These are phyloP conservation scores for Trachelipus rathkii DNA, from an alignment of 1,140 invertebrate genomes.

Conservation along the genomic window DNA sequence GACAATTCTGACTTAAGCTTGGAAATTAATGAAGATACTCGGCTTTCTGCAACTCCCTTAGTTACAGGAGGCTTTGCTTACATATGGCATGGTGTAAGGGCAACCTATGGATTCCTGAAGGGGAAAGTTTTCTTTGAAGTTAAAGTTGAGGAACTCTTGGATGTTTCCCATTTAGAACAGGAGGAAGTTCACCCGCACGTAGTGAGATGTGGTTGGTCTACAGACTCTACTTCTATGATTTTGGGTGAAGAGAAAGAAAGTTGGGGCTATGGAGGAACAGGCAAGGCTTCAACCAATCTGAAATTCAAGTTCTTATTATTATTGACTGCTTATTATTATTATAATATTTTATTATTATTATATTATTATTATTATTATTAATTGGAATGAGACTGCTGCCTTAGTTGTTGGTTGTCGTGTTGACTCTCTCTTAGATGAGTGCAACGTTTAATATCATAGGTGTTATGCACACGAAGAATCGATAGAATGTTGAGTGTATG, in stretches of 20 bases:
- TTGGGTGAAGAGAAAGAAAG: conserved; percentile 76
- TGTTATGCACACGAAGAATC: no score
- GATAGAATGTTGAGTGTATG: no score
- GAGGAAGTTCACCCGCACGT: conserved; percentile 64
- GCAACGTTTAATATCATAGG: no score
- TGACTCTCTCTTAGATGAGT: no score
- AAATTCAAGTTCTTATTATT: conserved; percentile 46
- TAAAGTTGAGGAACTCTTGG: conserved; percentile 58
- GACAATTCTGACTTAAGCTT: conserved; percentile 87
- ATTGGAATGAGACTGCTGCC: no score
- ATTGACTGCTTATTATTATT: no score
- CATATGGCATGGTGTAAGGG: conserved; percentile 81
- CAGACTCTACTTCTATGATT: conserved; percentile 65
- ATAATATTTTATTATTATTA: no score
- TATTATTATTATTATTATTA: no score
- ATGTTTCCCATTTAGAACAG: conserved; percentile 56
- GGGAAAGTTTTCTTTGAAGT: conserved; percentile 84
- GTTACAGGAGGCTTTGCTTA: conserved; percentile 75
- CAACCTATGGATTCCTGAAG: conserved; percentile 69
- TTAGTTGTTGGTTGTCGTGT: no score
- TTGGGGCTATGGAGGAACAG: conserved; percentile 81
- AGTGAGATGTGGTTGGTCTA: conserved; percentile 81
- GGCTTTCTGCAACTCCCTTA: conserved; percentile 70
- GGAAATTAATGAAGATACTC: conserved; percentile 67
- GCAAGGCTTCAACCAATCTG: conserved; percentile 54